Evolutionary conservation across 2,113 vertebrate species (phyloP).

Genomic region (Hystrix brachyura): DNA sequence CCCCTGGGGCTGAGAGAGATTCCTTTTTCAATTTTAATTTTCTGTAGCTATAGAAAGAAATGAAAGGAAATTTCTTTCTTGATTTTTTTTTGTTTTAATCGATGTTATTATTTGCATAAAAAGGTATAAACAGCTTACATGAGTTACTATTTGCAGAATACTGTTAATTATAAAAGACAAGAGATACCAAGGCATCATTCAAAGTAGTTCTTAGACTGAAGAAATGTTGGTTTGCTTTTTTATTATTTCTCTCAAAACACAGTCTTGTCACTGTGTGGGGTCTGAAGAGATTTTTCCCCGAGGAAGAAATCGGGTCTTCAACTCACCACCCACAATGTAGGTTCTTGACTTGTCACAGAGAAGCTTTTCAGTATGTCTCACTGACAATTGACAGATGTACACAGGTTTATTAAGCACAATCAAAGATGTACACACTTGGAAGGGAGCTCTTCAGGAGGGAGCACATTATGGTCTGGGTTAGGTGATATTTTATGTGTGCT

Average conservation of each 20-base stretch:
- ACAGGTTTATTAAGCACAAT: background rate
- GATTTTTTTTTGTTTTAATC: background rate
- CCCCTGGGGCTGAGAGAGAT: background rate
- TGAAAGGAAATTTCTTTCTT: background rate
- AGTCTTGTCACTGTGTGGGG: background rate
- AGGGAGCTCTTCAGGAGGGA: background rate
- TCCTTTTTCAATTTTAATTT: background rate
- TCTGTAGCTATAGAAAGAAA: background rate
- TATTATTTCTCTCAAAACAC: background rate
- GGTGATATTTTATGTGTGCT: background rate
- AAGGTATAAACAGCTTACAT: background rate
- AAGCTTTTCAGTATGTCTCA: background rate
- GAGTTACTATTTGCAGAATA: background rate
- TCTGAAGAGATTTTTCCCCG: background rate
- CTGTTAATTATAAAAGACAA: background rate
- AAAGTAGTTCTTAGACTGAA: background rate
- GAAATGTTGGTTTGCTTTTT: background rate
- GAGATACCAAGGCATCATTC: background rate
- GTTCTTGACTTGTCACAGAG: background rate
- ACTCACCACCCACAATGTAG: no score
- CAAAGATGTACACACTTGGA: background rate
- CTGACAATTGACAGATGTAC: background rate
- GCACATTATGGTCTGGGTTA: background rate
- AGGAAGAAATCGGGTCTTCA: background rate
- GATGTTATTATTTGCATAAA: background rate